These are phyloP conservation scores for Pygathrix nemaeus DNA, from an alignment of 2,113 vertebrate species.

Conservation along the genomic window DNA sequence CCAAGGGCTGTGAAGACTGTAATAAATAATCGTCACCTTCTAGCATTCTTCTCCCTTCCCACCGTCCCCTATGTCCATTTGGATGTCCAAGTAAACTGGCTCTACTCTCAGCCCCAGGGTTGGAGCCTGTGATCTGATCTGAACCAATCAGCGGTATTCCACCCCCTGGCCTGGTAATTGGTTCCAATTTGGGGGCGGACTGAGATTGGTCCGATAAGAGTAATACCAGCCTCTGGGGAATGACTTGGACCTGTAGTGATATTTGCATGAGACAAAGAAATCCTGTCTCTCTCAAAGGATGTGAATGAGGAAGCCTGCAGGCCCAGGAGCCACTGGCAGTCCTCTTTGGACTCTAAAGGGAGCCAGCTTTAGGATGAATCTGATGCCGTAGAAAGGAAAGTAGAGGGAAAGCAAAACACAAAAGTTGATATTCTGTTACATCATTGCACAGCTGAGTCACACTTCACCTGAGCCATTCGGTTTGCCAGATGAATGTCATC, in stretches of 20 bases:
- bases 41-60: too few species aligned
- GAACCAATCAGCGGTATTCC: neutral
- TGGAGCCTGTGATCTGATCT: neutral
- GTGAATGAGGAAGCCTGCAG: accelerated
- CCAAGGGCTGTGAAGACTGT: neutral
- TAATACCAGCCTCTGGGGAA: neutral
- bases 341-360: neutral
- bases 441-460: neutral
- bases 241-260: neutral
- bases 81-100: neutral
- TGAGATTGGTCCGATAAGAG: neutral
- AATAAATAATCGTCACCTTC: neutral
- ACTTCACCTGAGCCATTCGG: neutral
- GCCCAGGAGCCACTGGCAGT: neutral
- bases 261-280: neutral
- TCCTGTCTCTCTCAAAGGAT: neutral
- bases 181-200: neutral
- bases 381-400: accelerated
- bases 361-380: neutral
- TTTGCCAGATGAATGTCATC: neutral
- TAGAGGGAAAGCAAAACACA: too few species aligned
- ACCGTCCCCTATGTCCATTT: accelerated
- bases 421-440: neutral
- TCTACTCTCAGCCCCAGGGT: accelerated
- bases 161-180: neutral